A percentile compares a stretch with the other conserved stretches of the same genome.
phyloP scores from a whole-genome alignment of 2,888 invertebrate genomes.

The Dynastes maya region DNA sequence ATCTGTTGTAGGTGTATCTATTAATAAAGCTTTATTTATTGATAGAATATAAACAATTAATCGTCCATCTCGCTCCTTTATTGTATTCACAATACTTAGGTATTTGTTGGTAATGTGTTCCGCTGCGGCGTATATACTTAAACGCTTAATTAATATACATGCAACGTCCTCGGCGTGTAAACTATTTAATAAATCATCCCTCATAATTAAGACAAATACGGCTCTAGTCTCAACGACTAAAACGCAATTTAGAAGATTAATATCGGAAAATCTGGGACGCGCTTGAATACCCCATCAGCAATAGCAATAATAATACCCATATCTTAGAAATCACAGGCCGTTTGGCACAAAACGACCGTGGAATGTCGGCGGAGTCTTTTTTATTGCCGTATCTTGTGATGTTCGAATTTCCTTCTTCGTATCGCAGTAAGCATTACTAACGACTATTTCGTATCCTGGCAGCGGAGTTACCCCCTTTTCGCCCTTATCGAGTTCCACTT shows the following conservation, averaged over 20 bases:
- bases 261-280: constrained; percentile 57
- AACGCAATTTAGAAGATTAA: constrained; percentile 67
- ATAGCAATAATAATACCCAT: constrained; percentile 56
- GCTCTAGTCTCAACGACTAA: constrained; percentile 60
- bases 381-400: constrained; percentile 31
- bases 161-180: constrained; percentile 32
- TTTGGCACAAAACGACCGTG: constrained; percentile 58
- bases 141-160: constrained; percentile 30
- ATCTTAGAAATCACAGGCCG: constrained; percentile 60
- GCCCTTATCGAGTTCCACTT: constrained; percentile 10
- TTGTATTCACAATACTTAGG: no score
- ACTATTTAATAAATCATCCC: constrained; percentile 61
- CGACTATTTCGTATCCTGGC: constrained; percentile 5
- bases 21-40: no score
- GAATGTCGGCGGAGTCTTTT: constrained; percentile 55
- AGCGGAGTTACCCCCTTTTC: not conserved
- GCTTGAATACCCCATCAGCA: constrained; percentile 21
- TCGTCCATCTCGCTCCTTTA: no score
- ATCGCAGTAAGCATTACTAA: constrained; percentile 3
- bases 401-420: constrained; percentile 42
- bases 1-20: not conserved
- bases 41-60: no score
- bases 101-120: no score
- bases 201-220: constrained; percentile 67
- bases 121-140: not conserved